Evolutionary conservation across 2,888 invertebrate genomes (phyloP).

Genomic region (Leucophora obtusa): DNA sequence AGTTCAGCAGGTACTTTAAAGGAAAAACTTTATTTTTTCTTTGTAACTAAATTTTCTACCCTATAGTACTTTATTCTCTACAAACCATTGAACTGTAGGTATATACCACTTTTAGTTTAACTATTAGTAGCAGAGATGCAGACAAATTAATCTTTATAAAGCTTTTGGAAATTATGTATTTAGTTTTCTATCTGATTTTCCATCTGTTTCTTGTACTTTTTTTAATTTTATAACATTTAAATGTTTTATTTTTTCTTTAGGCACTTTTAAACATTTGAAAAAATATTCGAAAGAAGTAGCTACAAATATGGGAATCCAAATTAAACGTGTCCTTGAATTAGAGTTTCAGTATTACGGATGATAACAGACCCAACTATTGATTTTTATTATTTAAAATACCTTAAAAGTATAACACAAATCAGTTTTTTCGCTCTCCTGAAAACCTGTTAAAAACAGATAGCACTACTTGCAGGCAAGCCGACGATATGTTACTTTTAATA

Average conservation of each 20-base stretch:
- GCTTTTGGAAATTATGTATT: constrained; percentile 46
- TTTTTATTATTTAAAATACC: too few species aligned
- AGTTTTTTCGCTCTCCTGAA: too few species aligned
- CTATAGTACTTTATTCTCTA: constrained; percentile 1
- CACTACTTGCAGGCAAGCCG: too few species aligned
- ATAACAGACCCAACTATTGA: too few species aligned
- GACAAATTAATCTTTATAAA: constrained; percentile 49
- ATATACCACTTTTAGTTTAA: too few species aligned
- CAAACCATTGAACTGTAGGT: constrained; percentile 15
- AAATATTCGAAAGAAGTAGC: too few species aligned
- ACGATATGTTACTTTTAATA: too few species aligned
- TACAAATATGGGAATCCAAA: too few species aligned
- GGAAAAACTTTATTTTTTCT: background rate
- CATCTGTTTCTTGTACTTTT: constrained; percentile 7
- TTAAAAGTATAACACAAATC: too few species aligned
- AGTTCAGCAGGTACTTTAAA: background rate
- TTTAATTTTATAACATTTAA: background rate
- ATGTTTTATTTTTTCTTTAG: background rate
- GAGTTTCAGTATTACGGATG: too few species aligned
- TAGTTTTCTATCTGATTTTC: constrained; percentile 6
- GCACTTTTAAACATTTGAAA: background rate
- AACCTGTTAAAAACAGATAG: too few species aligned
- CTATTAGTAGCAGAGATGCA: background rate
- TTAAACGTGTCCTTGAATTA: too few species aligned
- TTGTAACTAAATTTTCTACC: background rate